A percentile compares a stretch with the other conserved stretches of the same genome.
Conservation (phyloP, 2,113 vertebrate genomes). For the Nothobranchius furzeri region DNA sequence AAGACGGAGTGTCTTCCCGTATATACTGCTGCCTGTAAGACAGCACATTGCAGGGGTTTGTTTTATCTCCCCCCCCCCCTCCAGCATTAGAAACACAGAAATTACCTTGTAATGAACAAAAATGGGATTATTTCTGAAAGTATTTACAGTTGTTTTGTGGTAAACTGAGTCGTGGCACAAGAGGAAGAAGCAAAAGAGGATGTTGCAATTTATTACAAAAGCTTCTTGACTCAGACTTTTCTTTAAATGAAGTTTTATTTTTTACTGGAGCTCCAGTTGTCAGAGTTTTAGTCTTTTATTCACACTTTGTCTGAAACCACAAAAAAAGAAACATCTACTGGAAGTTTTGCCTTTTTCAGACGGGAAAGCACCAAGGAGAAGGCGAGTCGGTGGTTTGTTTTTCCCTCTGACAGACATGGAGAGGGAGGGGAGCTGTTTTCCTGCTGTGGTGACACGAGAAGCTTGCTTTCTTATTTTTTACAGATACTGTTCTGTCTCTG, state of each 20-base stretch:
- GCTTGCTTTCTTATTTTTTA: constrained; percentile 23
- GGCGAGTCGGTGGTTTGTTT: constrained; percentile 55
- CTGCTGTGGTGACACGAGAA: constrained; percentile 41
- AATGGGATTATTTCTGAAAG: constrained; percentile 12
- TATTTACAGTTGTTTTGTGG: constrained; percentile 6
- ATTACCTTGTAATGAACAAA: constrained; percentile 16
- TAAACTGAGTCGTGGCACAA: constrained; percentile 13
- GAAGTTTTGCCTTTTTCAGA: constrained; percentile 43
- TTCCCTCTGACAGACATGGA: constrained; percentile 31
- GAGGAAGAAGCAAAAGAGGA: constrained; percentile 26
- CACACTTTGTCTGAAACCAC: constrained; percentile 3
- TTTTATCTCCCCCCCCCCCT: constrained; percentile 26
- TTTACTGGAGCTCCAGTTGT: background rate
- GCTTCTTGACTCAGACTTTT: constrained; percentile 22
- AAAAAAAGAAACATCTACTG: constrained; percentile 29
- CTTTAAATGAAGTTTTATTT: constrained; percentile 15
- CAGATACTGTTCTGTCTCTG: constrained; percentile 23
- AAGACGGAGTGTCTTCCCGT: constrained; percentile 47
- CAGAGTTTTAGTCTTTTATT: background rate
- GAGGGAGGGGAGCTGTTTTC: constrained; percentile 33
- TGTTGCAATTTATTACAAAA: constrained; percentile 48
- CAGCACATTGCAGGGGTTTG: constrained; percentile 25
- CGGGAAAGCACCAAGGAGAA: constrained; percentile 40
- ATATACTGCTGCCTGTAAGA: constrained; percentile 39
- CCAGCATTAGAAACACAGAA: constrained; percentile 21